Base-by-base conservation (phyloP, 1,140 invertebrate genomes). In the Trypoxylus dichotomus region DNA sequence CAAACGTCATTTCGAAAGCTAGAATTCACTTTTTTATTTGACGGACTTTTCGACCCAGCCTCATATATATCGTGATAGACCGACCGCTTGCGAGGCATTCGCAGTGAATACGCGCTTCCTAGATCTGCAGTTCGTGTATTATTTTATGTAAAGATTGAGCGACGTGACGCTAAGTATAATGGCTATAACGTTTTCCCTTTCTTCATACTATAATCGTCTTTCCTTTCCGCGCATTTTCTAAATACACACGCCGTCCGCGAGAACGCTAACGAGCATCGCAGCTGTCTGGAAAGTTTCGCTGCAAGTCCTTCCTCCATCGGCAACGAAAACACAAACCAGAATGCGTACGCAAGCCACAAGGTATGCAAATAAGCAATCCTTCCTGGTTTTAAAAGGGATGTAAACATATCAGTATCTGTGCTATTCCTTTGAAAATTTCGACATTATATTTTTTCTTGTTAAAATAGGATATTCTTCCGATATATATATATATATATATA, bases 231-330 rank as follows among this genome's bases (percentile, higher is more conserved):
- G 60, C 24, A 27, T 19, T 68, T 68, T 68, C 60, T 68, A 29
- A 68, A 68, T 68, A 68, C 27, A 54, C 19, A 29, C 24, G 7
- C 19, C 24, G 19, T 24, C 19, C 47, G 15, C 47, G 15, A 19
- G 15, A n/a, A 19, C 19, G 19, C 47, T 54, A 54, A 68, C 60
- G 60, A 24, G 21, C 47, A 58, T 13, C 60, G 11, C 27, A 68
- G 24, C 60, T 68, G 60, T 68, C 60, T 68, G 60, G 60, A 68
- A 68, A 68, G 60, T 68, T 68, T 68, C 27, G 60, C 60, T 29
- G 24, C 60, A 24, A 68, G 60, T 29, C 60, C 60, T 68, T 68
- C 60, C 60, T 27, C 19, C 27, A 68, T 8, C 60, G 11, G 60
- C 24, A 24, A 27, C 27, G 60, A 68, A 68, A 68, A 68, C 60